Evolutionary conservation across 37 sponge, comb jelly and placozoan genomes (phyloP).

Genomic region (Eunapius fragilis): DNA sequence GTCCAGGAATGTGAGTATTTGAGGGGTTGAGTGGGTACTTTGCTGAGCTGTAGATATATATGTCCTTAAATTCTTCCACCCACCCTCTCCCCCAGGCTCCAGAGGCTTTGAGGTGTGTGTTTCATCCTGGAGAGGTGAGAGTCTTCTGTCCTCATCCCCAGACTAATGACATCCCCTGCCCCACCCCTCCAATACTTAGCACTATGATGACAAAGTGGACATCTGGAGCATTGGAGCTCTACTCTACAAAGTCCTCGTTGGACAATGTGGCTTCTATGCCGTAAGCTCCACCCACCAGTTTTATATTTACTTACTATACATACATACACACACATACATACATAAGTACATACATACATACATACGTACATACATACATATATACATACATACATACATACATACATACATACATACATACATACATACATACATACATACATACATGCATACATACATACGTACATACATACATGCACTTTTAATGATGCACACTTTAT

Average conservation of each 20-base stretch:
- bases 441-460: too few relatives aligned
- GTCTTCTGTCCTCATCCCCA: neutral
- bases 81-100: constrained; percentile 73
- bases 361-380: too few relatives aligned
- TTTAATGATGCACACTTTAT: too few relatives aligned
- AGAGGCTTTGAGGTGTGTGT: constrained; percentile 89
- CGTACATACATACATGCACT: too few relatives aligned
- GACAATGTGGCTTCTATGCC: constrained; percentile 94
- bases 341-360: too few relatives aligned
- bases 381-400: too few relatives aligned
- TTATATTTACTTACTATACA: neutral
- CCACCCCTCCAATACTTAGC: constrained; percentile 14
- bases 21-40: too few relatives aligned
- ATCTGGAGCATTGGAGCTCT: constrained; percentile 94
- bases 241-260: constrained; percentile 85
- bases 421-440: too few relatives aligned
- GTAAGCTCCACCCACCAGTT: constrained; percentile 55
- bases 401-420: too few relatives aligned
- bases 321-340: neutral
- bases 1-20: too few relatives aligned
- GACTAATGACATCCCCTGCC: neutral
- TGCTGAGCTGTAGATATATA: too few relatives aligned
- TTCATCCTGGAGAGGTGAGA: constrained; percentile 82
- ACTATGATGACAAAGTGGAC: constrained; percentile 92
- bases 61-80: neutral